Evolutionary conservation across 2,797 vertebrate species (phyloP).

Genomic region (Characodon lateralis): DNA sequence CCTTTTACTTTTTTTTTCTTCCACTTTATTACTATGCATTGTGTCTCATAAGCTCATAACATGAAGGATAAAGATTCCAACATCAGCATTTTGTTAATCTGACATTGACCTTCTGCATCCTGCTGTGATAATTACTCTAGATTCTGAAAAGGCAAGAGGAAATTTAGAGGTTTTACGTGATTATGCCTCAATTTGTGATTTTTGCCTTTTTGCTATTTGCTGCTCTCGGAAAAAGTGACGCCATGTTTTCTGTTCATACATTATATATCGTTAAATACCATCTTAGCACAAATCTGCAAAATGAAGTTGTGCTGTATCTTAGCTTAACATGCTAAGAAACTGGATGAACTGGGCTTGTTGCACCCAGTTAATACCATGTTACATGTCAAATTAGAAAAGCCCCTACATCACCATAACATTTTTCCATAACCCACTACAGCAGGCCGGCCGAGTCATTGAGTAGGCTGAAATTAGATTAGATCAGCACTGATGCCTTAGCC

Average conservation of each 20-base stretch:
- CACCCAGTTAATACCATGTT: slow-evolving; percentile 69
- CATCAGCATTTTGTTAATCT: slow-evolving; percentile 38
- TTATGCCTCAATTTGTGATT: background rate
- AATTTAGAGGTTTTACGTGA: background rate
- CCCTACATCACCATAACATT: slow-evolving; percentile 72
- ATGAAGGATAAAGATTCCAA: slow-evolving; percentile 34
- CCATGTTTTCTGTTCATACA: background rate
- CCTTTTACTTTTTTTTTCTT: slow-evolving; percentile 79
- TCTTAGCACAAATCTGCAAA: background rate
- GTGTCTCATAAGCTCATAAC: slow-evolving; percentile 69
- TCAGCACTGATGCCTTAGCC: slow-evolving; percentile 72
- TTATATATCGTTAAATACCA: background rate
- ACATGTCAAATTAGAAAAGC: slow-evolving; percentile 75
- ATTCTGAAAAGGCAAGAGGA: background rate
- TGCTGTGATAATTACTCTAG: slow-evolving; percentile 32
- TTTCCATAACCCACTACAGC: slow-evolving; percentile 66
- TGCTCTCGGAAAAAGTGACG: background rate
- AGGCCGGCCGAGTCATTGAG: slow-evolving; percentile 50
- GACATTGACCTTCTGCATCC: slow-evolving; percentile 32
- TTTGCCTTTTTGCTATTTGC: background rate
- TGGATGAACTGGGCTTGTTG: slow-evolving; percentile 33
- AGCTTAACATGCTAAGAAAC: background rate
- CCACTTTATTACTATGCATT: slow-evolving; percentile 75
- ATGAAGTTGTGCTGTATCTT: background rate
- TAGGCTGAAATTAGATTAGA: slow-evolving; percentile 78